Conservation (phyloP, 2,888 invertebrate genomes). For the Drosophila borealis region DNA sequence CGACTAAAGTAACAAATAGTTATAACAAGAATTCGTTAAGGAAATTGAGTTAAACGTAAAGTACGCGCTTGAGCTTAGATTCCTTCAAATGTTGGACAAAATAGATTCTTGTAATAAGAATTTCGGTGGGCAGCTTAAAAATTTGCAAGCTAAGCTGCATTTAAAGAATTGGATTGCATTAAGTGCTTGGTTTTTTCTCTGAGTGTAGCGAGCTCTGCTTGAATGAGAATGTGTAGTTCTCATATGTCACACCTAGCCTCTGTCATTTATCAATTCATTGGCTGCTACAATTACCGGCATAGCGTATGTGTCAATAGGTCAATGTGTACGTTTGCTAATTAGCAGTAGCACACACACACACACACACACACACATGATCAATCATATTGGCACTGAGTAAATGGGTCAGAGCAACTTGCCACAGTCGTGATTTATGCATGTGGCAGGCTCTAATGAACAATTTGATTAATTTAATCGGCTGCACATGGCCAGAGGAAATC, state of each 20-base stretch:
- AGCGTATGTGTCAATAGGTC: conserved; percentile 49
- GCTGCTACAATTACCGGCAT: conserved; percentile 46
- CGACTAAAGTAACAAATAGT: too few relatives aligned
- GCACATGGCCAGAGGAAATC: conserved; percentile 9
- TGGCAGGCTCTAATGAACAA: conserved; percentile 55
- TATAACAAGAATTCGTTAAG: too few relatives aligned
- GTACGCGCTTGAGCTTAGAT: too few relatives aligned
- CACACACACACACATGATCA: conserved; percentile 37
- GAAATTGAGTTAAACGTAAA: too few relatives aligned
- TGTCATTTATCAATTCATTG: conserved; percentile 59
- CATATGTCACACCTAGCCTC: conserved; percentile 4
- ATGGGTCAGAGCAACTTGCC: conserved; percentile 43
- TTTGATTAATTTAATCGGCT: conserved; percentile 53
- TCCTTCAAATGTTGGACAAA: too few relatives aligned
- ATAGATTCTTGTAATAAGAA: too few relatives aligned
- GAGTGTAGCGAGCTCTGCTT: neutral
- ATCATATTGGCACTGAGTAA: conserved; percentile 47
- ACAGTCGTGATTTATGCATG: conserved; percentile 56
- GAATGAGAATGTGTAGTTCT: neutral
- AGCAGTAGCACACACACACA: conserved; percentile 26
- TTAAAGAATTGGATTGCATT: too few relatives aligned
- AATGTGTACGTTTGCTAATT: conserved; percentile 61
- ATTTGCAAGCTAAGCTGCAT: too few relatives aligned
- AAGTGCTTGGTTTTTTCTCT: neutral
- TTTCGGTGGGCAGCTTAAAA: too few relatives aligned